Conservation (phyloP, 2,888 invertebrate genomes). For the Phlogophora meticulosa region DNA sequence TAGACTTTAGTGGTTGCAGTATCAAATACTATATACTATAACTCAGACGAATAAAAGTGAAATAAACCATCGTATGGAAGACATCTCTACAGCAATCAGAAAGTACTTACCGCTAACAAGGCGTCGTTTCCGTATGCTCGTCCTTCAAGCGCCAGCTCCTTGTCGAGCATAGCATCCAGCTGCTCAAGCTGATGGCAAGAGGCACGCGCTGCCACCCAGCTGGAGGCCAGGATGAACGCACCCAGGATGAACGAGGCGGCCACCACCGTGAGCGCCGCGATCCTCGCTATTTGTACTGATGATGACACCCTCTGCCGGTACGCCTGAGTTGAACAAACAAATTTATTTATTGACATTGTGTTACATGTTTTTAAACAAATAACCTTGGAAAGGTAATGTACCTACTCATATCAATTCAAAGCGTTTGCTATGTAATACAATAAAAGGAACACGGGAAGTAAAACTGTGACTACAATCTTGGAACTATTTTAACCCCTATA, state of each 20-base stretch:
- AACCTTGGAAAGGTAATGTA: background rate
- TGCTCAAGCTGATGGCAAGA: constrained; percentile 95
- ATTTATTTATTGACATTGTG: background rate
- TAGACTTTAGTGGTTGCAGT: too few species aligned
- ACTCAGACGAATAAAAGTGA: too few species aligned
- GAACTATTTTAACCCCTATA: background rate
- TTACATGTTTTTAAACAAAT: background rate
- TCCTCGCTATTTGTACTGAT: constrained; percentile 96
- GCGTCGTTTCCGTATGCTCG: constrained; percentile 92
- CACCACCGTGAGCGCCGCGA: constrained; percentile 95
- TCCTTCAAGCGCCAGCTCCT: constrained; percentile 93
- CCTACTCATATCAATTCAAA: background rate
- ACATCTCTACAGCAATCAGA: background rate
- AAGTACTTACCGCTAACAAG: constrained; percentile 92
- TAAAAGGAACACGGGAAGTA: constrained; percentile 2
- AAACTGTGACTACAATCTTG: background rate
- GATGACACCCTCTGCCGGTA: constrained; percentile 94
- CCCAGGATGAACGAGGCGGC: constrained; percentile 95
- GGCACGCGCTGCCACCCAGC: constrained; percentile 95
- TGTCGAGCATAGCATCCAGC: constrained; percentile 92
- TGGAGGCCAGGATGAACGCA: constrained; percentile 95
- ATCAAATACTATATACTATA: too few species aligned
- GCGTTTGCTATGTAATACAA: background rate
- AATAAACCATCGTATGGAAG: too few species aligned
- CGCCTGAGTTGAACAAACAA: constrained; percentile 91